Evolutionary conservation across 2,113 vertebrate genomes (phyloP).

Genomic region (Petroica traversi): DNA sequence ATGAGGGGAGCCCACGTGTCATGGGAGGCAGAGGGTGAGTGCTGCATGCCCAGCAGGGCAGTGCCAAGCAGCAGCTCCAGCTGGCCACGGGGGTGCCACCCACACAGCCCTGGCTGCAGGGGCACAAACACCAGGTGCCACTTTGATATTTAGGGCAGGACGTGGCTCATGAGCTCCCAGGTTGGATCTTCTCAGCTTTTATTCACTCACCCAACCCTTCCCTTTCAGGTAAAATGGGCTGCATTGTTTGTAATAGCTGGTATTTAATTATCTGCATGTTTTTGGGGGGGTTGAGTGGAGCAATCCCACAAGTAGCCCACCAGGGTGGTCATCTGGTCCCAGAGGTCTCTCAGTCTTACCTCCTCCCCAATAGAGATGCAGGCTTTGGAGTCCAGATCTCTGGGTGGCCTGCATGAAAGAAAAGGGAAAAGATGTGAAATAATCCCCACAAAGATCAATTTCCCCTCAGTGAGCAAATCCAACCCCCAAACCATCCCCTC

Average conservation of each 20-base stretch:
- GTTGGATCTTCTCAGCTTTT: not conserved
- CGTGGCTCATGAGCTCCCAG: not conserved
- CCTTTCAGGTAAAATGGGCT: not conserved
- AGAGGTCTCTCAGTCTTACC: conserved; percentile 72
- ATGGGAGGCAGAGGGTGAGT: not conserved
- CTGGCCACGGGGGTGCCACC: not conserved
- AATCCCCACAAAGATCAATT: not conserved
- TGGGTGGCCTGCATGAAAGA: conserved; percentile 81
- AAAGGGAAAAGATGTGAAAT: not conserved
- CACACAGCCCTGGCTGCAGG: not conserved
- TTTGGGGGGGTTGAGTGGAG: not conserved
- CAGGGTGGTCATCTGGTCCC: not conserved
- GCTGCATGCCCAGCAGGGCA: fast-evolving
- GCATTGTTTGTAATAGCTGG: fast-evolving
- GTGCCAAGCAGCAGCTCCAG: not conserved
- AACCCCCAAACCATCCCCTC: not conserved
- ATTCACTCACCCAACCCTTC: not conserved
- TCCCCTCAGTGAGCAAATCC: not conserved
- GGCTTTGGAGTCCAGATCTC: conserved; percentile 95
- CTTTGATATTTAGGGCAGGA: fast-evolving
- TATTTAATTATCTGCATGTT: not conserved
- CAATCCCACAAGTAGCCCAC: not conserved
- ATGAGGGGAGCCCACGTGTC: not conserved
- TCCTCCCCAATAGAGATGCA: conserved; percentile 93
- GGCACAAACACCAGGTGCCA: not conserved